Evolutionary conservation across 2,888 invertebrate genomes (phyloP).

Genomic region (Pollenia labialis): DNA sequence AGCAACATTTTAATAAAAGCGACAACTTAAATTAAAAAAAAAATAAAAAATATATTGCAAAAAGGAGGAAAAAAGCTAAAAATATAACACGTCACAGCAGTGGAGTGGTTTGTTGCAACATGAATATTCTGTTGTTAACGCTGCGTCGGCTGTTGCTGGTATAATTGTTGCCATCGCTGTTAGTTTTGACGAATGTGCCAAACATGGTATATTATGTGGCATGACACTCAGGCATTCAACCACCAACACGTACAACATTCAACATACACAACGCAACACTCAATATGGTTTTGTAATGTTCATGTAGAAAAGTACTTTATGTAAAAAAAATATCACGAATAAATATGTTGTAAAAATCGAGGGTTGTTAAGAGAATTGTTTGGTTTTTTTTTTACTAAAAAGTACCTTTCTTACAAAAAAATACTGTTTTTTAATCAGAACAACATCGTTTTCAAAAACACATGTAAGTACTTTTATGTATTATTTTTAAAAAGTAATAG

Average conservation of each 20-base stretch:
- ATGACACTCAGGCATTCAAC: constrained; percentile 70
- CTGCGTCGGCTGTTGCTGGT: constrained; percentile 40
- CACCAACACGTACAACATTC: constrained; percentile 50
- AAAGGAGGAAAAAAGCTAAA: constrained; percentile 47
- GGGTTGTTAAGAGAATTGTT: neutral
- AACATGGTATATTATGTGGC: constrained; percentile 72
- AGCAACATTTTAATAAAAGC: constrained; percentile 63
- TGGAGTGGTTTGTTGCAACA: constrained; percentile 55
- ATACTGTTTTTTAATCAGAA: no score
- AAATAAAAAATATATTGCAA: constrained; percentile 3
- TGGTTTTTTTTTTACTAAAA: no score
- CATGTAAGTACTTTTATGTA: no score
- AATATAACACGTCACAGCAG: constrained; percentile 66
- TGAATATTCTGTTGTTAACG: constrained; percentile 37
- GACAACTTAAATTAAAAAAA: constrained; percentile 36
- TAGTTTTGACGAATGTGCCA: constrained; percentile 72
- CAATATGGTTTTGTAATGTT: constrained; percentile 61
- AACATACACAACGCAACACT: constrained; percentile 43
- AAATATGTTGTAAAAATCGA: neutral
- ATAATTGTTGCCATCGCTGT: constrained; percentile 56
- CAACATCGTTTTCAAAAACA: no score
- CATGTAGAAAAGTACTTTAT: constrained; percentile 42
- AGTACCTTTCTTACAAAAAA: no score
- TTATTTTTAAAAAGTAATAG: no score
- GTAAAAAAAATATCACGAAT: constrained; percentile 4